A percentile compares a stretch with the other conserved stretches of the same genome.
These are phyloP conservation scores for Albula goreensis DNA, from an alignment of 2,113 vertebrate species.

Conservation along the genomic window DNA sequence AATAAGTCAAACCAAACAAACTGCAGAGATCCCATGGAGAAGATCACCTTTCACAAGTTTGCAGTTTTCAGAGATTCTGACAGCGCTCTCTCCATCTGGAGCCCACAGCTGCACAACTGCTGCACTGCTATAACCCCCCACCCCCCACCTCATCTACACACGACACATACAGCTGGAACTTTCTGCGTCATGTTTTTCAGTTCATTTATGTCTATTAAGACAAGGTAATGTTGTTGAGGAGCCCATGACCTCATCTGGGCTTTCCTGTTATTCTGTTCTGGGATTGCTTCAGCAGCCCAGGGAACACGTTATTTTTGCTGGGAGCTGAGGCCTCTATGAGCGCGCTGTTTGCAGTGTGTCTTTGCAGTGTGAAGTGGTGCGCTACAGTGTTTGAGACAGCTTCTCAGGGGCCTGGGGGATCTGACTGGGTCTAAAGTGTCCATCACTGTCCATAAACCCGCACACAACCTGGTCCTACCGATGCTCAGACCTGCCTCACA, in stretches of 20 bases:
- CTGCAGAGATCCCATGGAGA: background rate
- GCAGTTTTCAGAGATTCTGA: background rate
- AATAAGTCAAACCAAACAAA: slow-evolving; percentile 1
- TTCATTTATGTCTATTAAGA: slow-evolving; percentile 26
- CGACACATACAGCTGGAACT: slow-evolving; percentile 14
- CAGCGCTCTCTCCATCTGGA: background rate
- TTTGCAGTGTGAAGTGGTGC: background rate
- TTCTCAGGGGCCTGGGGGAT: background rate
- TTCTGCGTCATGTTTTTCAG: slow-evolving; percentile 16
- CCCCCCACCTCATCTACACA: background rate
- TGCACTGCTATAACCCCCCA: background rate
- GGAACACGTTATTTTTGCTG: background rate
- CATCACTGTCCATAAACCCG: background rate
- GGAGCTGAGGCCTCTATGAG: background rate
- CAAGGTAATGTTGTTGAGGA: slow-evolving; percentile 1
- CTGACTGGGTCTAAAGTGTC: background rate
- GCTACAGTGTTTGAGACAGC: background rate
- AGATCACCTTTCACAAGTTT: background rate
- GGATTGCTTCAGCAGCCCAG: background rate
- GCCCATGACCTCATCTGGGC: slow-evolving; percentile 20
- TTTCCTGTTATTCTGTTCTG: slow-evolving; percentile 27
- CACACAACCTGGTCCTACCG: background rate
- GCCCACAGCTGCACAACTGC: background rate
- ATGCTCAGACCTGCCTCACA: background rate
- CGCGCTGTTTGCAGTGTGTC: background rate